Base-by-base conservation (phyloP, 2,113 vertebrate species). In the Psittacus erithacus region DNA sequence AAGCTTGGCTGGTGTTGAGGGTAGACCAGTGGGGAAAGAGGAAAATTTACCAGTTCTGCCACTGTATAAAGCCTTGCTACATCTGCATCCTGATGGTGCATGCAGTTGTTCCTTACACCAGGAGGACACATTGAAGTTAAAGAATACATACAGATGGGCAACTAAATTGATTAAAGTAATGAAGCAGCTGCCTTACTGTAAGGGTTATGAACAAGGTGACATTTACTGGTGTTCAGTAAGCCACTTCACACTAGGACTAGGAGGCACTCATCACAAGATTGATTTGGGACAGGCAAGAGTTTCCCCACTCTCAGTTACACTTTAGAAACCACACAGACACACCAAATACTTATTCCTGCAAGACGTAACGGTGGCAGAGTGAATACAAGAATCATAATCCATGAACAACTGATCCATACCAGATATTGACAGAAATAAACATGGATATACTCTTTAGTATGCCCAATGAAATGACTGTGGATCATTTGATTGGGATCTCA, bases 381-480 rank as follows among this genome's bases (percentile, higher is more conserved):
- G 50, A 86, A 74, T 31, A 15, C n/a, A 53, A 43, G n/a, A 41
- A 27, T 29, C 67, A 39, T 2, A 87, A 75, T 22, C 47, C 35
- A 29, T 3, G 22, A n/a, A 23, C 57, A 82, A 18, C n/a, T 52
- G 29, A 11, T 20, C 73, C 27, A 39, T 2, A 33, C 2, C 14
- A 71, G 39, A 13, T 13, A 60, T 11, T 18, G 41, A 33, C 38
- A 71, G 38, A 78, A 79, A 59, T 38, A 55, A 49, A 70, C 5
- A 46, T 14, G 6, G 52, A 43, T 49, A 41, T 5, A 46, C 11
- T 10, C 13, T 80, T 53, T 22, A 57, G 27, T 22, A 89, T 29
- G 13, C 31, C 11, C 0, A 0, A 2, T 13, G 16, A n/a, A 62
- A 49, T 6, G 17, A 17, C 0, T n/a, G 35, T 13, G 35, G 47